Percentiles rank a stretch among this genome's conserved stretches.
phyloP scores from a whole-genome alignment of 2,113 vertebrate genomes.

The Gnathonemus echidnorhynchus region DNA sequence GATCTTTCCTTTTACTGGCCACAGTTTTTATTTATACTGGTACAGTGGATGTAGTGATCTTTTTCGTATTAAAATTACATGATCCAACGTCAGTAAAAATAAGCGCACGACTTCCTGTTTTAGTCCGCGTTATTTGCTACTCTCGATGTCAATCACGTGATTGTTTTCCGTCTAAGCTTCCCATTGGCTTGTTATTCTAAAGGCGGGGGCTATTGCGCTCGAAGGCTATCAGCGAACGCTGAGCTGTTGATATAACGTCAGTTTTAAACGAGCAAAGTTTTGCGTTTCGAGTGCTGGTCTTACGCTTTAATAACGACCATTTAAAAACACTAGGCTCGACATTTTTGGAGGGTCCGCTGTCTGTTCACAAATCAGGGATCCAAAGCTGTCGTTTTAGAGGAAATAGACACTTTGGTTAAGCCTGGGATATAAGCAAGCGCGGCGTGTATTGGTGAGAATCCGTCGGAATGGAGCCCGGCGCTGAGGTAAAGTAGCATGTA shows the following conservation, averaged over 20 bases:
- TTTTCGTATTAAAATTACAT: background rate
- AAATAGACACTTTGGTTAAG: background rate
- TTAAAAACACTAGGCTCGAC: background rate
- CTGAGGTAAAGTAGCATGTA: slow-evolving; percentile 8
- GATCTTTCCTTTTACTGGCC: background rate
- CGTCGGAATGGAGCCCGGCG: background rate
- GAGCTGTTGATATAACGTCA: slow-evolving; percentile 17
- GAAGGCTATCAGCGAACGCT: background rate
- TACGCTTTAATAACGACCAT: background rate
- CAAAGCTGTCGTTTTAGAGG: background rate
- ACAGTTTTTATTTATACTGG: background rate
- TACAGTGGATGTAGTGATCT: background rate
- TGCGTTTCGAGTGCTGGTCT: background rate
- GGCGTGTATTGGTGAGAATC: background rate
- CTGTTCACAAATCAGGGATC: background rate
- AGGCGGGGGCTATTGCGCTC: slow-evolving; percentile 7
- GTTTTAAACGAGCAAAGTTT: slow-evolving; percentile 10
- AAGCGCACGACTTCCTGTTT: background rate
- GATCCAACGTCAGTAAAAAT: background rate
- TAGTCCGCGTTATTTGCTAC: background rate
- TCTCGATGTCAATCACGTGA: background rate
- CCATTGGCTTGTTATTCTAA: background rate
- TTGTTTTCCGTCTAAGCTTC: background rate
- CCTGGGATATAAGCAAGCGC: background rate
- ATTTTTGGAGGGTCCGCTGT: background rate